A percentile compares a stretch with the other conserved stretches of the same genome.
These are phyloP conservation scores for Hippocampus comes DNA, from an alignment of 2,113 vertebrate species.

Conservation along the genomic window DNA sequence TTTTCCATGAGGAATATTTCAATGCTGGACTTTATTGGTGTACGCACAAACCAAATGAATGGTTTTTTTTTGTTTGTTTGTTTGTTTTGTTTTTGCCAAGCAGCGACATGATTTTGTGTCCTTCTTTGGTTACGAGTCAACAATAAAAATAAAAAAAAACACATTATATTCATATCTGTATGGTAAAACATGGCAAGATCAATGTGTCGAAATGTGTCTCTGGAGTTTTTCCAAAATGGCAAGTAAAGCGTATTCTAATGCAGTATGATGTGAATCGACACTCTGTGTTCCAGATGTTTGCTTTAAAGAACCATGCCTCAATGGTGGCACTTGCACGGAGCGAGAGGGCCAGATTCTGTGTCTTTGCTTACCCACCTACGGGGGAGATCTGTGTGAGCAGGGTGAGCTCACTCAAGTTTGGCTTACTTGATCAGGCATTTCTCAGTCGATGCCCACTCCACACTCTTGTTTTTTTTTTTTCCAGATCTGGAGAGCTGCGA, in stretches of 20 bases:
- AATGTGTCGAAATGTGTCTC: not conserved
- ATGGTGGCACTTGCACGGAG: constrained; percentile 87
- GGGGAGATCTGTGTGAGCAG: constrained; percentile 80
- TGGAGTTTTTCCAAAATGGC: too few species aligned
- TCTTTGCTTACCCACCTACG: constrained; percentile 88
- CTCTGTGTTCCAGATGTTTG: constrained; percentile 81
- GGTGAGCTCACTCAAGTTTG: constrained; percentile 61
- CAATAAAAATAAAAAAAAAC: not conserved
- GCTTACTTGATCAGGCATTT: not conserved
- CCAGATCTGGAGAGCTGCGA: constrained; percentile 81
- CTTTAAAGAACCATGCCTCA: constrained; percentile 81
- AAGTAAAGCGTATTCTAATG: not conserved
- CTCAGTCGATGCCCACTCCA: not conserved
- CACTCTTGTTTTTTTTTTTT: not conserved
- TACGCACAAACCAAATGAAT: not conserved
- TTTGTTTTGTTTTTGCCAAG: not conserved
- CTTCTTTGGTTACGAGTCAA: not conserved
- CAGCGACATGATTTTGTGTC: not conserved
- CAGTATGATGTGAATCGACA: not conserved
- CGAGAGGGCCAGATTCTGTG: constrained; percentile 69
- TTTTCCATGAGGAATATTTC: not conserved
- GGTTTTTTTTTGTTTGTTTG: not conserved
- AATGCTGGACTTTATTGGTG: not conserved
- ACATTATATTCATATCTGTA: not conserved
- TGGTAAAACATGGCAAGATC: not conserved